A percentile compares a stretch with the other conserved stretches of the same genome.
phyloP scores from a whole-genome alignment of 2,888 invertebrate genomes.

The Timema cristinae region DNA sequence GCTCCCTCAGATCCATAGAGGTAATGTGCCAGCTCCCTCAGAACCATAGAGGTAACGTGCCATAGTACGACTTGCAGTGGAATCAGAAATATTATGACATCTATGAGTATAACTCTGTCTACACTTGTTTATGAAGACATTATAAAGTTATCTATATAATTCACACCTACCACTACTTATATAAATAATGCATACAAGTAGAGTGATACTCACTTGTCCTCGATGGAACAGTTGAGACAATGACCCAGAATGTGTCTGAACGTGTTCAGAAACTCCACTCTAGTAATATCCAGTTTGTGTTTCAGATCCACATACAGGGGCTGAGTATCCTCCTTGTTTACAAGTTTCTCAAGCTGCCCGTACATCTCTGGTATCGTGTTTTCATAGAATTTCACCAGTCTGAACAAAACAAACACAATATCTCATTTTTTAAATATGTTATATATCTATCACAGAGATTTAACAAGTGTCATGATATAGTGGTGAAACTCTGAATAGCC shows the following conservation, averaged over 20 bases:
- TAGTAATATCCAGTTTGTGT: conserved; percentile 45
- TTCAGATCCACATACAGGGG: conserved; percentile 25
- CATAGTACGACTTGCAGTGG: background rate
- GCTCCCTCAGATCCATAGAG: no score
- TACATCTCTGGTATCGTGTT: conserved; percentile 67
- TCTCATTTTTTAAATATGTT: no score
- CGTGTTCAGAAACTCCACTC: conserved; percentile 49
- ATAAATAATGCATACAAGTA: background rate
- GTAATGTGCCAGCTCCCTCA: no score
- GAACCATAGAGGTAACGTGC: no score
- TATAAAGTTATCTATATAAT: no score
- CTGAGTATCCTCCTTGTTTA: conserved; percentile 22
- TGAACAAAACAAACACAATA: conserved; percentile 41
- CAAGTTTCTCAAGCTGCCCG: conserved; percentile 51
- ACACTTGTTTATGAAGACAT: no score
- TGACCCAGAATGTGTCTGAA: conserved; percentile 45
- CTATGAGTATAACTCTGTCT: no score
- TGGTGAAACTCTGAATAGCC: no score
- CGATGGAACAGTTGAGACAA: conserved; percentile 42
- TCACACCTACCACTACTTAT: no score
- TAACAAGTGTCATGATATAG: no score
- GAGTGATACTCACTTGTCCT: conserved; percentile 41
- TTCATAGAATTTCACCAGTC: conserved; percentile 74
- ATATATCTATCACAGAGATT: no score
- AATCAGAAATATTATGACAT: background rate